Evolutionary conservation across 2,113 vertebrate species (phyloP), one percentile per base, ranked within the genome.

Genomic region (Genyomyrus donnyi): DNA sequence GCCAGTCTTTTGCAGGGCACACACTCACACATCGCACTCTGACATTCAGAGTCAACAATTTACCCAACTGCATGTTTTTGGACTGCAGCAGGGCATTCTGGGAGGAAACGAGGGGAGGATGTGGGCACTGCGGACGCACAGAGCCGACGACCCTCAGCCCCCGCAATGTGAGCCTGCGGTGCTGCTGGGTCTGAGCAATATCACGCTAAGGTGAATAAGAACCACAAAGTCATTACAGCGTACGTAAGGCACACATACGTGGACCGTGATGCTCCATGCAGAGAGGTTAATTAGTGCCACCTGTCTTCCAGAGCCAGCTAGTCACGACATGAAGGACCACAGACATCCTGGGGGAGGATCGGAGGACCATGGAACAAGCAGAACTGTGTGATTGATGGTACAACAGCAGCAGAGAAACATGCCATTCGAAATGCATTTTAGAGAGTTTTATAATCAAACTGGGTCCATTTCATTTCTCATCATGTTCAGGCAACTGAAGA

Each of bases 221-320:
- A 19, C 74, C 74, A 80, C 15, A 80, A 80, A 80, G 17, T 80
- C 74, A 35, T 42, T 80, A 39, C 6, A 39, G 31, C 35, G 2
- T 19, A 17, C 5, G 13, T 42, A 42, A 80, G 39, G 35, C 35
- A 80, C 35, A 80, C 31, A 5, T 80, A 42, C 74, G n/a, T 21
- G 35, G 74, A 42, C 13, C 35, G 39, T 80, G 74, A 39, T 80
- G 74, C 35, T 42, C 35, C 74, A 80, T 42, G 35, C 74, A 3
- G 74, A 6, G 74, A 80, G 74, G 74, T 80, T 39, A 80, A 80
- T 80, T 80, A 80, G 74, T 80, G 74, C 31, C 74, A 80, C 74
- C 74, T 80, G 74, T 80, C 35, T 42, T 80, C 35, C n/a, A 42
- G 35, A 80, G 74, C 31, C 35, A 42, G 35, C 74, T 15, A 39